Evolutionary conservation across 1,140 invertebrate genomes (phyloP).

Genomic region (Acromyrmex echinatior): DNA sequence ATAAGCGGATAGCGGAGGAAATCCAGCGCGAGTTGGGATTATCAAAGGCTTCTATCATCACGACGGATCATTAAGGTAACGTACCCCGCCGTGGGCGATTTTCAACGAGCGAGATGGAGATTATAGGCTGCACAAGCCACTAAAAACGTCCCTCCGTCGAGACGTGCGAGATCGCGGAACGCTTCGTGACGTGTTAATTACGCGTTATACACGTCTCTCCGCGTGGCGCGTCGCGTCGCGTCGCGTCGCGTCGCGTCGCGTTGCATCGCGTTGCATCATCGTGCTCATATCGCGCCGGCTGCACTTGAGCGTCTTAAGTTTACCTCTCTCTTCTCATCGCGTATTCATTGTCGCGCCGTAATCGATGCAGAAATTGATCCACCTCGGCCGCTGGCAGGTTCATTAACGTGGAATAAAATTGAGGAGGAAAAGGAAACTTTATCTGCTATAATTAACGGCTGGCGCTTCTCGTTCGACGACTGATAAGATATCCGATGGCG

Average conservation of each 20-base stretch:
- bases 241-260: not conserved
- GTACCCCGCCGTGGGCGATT: constrained; percentile 57
- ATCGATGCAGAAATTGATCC: constrained; percentile 59
- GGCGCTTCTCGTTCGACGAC: constrained; percentile 27
- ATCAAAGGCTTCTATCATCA: constrained; percentile 63
- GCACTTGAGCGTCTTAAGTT: constrained; percentile 50
- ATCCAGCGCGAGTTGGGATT: constrained; percentile 47
- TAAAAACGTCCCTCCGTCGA: constrained; percentile 57
- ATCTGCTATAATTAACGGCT: constrained; percentile 37
- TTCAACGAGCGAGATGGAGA: constrained; percentile 61
- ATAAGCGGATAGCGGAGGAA: constrained; percentile 36
- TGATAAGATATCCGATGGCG: constrained; percentile 9
- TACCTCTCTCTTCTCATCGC: constrained; percentile 54
- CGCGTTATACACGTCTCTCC: constrained; percentile 30
- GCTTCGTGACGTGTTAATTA: constrained; percentile 77
- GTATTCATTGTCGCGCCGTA: constrained; percentile 52
- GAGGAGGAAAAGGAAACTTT: constrained; percentile 38
- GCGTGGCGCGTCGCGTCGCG: no score
- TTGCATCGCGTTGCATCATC: not conserved
- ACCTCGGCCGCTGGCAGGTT: constrained; percentile 51
- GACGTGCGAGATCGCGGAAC: constrained; percentile 65
- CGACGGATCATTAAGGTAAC: constrained; percentile 57
- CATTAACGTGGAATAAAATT: constrained; percentile 55
- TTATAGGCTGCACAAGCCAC: constrained; percentile 42
- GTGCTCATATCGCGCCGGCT: not conserved